phyloP scores from a whole-genome alignment of 2,888 invertebrate genomes.

The Quadroppia sp. region DNA sequence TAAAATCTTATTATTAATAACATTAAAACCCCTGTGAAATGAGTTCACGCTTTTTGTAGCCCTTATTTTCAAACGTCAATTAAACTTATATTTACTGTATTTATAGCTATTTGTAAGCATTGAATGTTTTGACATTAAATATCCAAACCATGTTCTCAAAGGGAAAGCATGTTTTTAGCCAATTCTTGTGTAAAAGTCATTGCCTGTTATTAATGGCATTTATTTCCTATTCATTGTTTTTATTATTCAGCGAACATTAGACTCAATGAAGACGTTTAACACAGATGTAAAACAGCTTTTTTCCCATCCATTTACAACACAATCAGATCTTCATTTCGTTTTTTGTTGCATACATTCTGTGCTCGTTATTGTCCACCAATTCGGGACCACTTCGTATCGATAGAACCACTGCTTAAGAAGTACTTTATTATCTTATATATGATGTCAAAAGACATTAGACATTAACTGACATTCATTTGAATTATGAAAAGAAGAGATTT shows the following conservation, averaged over 20 bases:
- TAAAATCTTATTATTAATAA: no score
- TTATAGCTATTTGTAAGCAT: no score
- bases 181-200: no score
- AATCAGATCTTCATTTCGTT: no score
- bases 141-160: no score
- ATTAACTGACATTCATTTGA: not conserved
- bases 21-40: no score
- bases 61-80: no score
- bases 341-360: not conserved
- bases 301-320: no score
- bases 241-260: not conserved
- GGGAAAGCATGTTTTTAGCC: no score
- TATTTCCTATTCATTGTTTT: not conserved
- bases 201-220: not conserved
- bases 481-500: not conserved
- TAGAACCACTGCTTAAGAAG: not conserved
- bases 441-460: not conserved
- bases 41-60: no score
- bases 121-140: no score
- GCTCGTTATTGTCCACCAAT: not conserved
- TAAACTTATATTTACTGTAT: no score
- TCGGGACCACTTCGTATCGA: not conserved
- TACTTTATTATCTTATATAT: not conserved
- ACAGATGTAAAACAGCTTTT: not conserved
- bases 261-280: not conserved